Evolutionary conservation across 2,888 invertebrate genomes (phyloP).

Genomic region (Ormyrus nitidulus): DNA sequence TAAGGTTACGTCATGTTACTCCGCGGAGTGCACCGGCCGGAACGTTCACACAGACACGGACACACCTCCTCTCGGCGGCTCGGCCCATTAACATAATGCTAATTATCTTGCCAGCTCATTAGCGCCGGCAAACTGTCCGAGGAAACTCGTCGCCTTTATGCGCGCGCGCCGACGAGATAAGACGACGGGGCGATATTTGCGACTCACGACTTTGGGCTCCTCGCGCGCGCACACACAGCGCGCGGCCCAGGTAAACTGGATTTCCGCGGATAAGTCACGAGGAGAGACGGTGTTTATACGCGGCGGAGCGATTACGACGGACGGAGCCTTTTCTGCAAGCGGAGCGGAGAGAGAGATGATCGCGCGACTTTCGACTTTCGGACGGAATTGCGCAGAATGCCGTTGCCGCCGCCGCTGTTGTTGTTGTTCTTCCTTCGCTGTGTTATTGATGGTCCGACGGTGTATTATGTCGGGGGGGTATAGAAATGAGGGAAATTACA

Average conservation of each 20-base stretch:
- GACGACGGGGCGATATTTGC: constrained; percentile 58
- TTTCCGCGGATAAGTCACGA: constrained; percentile 26
- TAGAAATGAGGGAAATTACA: constrained; percentile 34
- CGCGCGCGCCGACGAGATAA: constrained; percentile 64
- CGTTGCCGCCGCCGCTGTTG: too few species aligned
- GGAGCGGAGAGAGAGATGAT: not conserved
- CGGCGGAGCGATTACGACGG: too few species aligned
- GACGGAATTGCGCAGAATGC: too few species aligned
- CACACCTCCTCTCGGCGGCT: constrained; percentile 62
- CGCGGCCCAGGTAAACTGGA: constrained; percentile 9
- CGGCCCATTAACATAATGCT: constrained; percentile 74
- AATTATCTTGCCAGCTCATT: constrained; percentile 75
- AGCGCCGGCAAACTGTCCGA: constrained; percentile 74
- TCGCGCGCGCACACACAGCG: not conserved
- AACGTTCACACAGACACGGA: constrained; percentile 50
- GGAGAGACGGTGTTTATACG: not conserved
- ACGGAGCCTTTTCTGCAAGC: too few species aligned
- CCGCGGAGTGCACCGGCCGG: constrained; percentile 40
- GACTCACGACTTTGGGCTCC: constrained; percentile 30
- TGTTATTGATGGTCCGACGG: too few species aligned
- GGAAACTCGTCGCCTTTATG: constrained; percentile 68
- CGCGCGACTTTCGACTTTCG: not conserved
- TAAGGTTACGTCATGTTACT: constrained; percentile 68
- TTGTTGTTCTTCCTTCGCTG: too few species aligned
- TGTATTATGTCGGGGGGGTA: not conserved